Evolutionary conservation across 1,140 invertebrate species (phyloP).

Genomic region (Cephus cinctus): DNA sequence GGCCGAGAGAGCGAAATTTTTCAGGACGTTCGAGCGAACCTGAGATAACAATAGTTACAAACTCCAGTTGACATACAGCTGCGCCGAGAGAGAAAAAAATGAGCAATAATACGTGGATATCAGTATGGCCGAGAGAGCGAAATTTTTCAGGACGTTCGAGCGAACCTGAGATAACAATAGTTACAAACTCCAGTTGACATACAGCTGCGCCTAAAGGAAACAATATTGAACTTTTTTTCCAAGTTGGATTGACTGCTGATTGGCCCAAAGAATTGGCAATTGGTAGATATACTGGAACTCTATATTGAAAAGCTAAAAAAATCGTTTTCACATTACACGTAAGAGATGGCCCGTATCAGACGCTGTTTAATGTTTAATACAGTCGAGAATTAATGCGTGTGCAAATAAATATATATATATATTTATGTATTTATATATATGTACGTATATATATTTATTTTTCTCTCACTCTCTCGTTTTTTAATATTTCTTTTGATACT

Average conservation of each 20-base stretch:
- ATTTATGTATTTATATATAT: conserved; percentile 15
- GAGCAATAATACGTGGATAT: no score
- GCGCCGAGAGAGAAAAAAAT: conserved; percentile 53
- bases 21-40: conserved; percentile 34
- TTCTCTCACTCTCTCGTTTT: conserved; percentile 24
- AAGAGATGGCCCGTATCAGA: conserved; percentile 24
- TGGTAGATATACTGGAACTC: conserved; percentile 50
- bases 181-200: conserved; percentile 52
- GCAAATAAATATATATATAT: conserved; percentile 24
- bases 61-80: conserved; percentile 54
- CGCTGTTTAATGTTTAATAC: conserved; percentile 20
- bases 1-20: conserved; percentile 37
- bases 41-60: conserved; percentile 47
- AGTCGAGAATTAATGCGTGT: no score
- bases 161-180: conserved; percentile 43
- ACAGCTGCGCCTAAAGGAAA: conserved; percentile 55
- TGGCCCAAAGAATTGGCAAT: conserved; percentile 50
- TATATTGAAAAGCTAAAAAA: conserved; percentile 39
- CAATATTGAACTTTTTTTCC: conserved; percentile 46
- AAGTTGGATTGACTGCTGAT: conserved; percentile 50
- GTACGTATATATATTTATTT: conserved; percentile 15
- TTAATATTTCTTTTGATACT: no score
- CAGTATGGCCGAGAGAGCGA: conserved; percentile 38
- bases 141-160: conserved; percentile 32
- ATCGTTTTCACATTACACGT: conserved; percentile 32